Evolutionary conservation across 2,797 vertebrate species (phyloP).

Genomic region (Triplophysa yarkandensis): DNA sequence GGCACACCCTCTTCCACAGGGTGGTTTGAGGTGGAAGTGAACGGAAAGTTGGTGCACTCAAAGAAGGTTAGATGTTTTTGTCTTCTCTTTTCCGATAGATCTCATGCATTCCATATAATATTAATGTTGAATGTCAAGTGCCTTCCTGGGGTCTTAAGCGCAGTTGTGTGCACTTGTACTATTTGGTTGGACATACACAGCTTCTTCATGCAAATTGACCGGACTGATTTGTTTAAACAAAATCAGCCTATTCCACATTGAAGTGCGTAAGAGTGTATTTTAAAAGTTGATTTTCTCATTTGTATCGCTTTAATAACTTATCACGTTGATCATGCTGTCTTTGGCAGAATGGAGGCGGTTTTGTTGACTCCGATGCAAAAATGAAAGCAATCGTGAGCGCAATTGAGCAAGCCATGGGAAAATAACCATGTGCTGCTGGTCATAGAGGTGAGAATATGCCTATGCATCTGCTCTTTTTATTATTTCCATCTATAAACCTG

Average conservation of each 20-base stretch:
- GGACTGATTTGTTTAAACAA: neutral
- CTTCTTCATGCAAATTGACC: too few species aligned
- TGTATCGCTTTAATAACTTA: neutral
- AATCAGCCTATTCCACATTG: neutral
- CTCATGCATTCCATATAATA: neutral
- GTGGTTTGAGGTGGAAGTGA: slow-evolving; percentile 63
- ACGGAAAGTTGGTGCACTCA: slow-evolving; percentile 61
- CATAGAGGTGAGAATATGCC: slow-evolving; percentile 51
- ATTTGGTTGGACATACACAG: neutral
- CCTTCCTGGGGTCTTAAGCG: neutral
- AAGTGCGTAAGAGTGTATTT: neutral
- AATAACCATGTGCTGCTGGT: slow-evolving; percentile 44
- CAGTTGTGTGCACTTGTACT: neutral
- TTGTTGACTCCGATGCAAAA: slow-evolving; percentile 55
- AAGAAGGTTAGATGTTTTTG: slow-evolving; percentile 56
- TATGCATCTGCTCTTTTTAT: neutral
- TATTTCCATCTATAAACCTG: neutral
- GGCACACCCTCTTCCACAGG: slow-evolving; percentile 54
- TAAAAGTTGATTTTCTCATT: neutral
- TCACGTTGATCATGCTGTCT: slow-evolving; percentile 1
- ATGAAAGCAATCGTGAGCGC: slow-evolving; percentile 45
- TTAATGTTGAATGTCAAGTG: too few species aligned
- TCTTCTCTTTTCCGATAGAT: neutral
- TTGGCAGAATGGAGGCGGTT: slow-evolving; percentile 61
- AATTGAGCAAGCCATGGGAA: slow-evolving; percentile 50